Evolutionary conservation across 2,113 vertebrate genomes (phyloP).

Genomic region (Pyxicephalus adspersus): DNA sequence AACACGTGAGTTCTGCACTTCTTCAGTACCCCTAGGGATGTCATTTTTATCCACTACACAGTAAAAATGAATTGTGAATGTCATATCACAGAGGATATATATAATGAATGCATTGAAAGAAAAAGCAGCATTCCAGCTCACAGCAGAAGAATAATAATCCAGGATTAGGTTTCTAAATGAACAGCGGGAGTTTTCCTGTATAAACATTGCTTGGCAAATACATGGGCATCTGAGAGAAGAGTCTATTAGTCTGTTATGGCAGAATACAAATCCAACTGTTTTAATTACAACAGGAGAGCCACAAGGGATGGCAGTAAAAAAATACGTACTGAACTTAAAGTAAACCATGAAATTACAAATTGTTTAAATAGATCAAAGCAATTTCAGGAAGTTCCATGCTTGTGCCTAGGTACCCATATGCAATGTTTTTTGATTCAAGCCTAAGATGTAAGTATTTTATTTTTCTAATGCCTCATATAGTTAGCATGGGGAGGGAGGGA

Average conservation of each 20-base stretch:
- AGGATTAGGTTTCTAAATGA: constrained; percentile 29
- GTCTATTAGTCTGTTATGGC: constrained; percentile 10
- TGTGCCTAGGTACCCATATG: no score
- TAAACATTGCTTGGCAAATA: constrained; percentile 28
- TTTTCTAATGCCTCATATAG: no score
- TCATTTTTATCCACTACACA: constrained; percentile 13
- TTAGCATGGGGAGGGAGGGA: no score
- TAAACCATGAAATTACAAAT: neutral
- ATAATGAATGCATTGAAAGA: constrained; percentile 20
- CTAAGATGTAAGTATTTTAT: no score
- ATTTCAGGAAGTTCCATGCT: no score
- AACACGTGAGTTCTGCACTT: no score
- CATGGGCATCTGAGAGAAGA: constrained; percentile 13
- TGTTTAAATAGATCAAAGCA: no score
- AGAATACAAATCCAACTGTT: neutral
- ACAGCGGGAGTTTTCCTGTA: constrained; percentile 26
- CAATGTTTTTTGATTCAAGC: no score
- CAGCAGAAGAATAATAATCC: constrained; percentile 15
- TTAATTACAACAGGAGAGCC: neutral
- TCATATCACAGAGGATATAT: constrained; percentile 19
- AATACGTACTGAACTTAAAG: neutral
- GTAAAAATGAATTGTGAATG: constrained; percentile 4
- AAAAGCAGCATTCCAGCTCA: constrained; percentile 21
- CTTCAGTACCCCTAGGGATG: constrained; percentile 1
- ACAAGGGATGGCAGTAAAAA: neutral